Percentiles rank a stretch among this genome's conserved stretches.
phyloP scores from a whole-genome alignment of 2,888 invertebrate species.

The Steinernema carpocapsae region DNA sequence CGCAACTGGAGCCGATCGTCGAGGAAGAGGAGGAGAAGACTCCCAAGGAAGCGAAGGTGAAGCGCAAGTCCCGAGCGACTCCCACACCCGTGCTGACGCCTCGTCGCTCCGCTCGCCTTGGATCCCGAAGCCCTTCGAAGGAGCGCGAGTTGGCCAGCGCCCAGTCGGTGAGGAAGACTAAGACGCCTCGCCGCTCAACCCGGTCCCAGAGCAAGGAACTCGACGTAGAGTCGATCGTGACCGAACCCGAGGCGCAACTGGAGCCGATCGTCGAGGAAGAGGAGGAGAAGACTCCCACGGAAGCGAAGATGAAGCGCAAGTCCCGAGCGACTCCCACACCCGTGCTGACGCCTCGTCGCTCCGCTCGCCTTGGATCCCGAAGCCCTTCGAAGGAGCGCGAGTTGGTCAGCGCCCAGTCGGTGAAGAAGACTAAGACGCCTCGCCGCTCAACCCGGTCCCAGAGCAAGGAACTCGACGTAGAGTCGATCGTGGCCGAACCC shows the following conservation, averaged over 20 bases:
- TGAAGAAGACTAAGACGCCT: too few species aligned
- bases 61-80: background rate
- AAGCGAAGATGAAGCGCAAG: background rate
- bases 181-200: too few species aligned
- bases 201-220: background rate
- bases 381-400: background rate
- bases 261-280: background rate
- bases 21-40: background rate
- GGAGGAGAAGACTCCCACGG: background rate
- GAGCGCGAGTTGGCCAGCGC: background rate
- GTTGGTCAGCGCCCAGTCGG: too few species aligned
- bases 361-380: background rate
- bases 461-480: background rate
- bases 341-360: background rate
- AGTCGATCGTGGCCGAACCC: too few species aligned
- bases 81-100: background rate
- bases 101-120: background rate
- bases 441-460: background rate
- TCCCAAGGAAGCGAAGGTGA: too few species aligned
- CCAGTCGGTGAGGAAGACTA: too few species aligned
- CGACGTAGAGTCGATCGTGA: too few species aligned
- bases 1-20: background rate
- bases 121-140: background rate
- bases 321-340: background rate
- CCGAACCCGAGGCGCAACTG: background rate